These are phyloP conservation scores for Nysson spinosus DNA, from an alignment of 2,888 invertebrate genomes.

Conservation along the genomic window DNA sequence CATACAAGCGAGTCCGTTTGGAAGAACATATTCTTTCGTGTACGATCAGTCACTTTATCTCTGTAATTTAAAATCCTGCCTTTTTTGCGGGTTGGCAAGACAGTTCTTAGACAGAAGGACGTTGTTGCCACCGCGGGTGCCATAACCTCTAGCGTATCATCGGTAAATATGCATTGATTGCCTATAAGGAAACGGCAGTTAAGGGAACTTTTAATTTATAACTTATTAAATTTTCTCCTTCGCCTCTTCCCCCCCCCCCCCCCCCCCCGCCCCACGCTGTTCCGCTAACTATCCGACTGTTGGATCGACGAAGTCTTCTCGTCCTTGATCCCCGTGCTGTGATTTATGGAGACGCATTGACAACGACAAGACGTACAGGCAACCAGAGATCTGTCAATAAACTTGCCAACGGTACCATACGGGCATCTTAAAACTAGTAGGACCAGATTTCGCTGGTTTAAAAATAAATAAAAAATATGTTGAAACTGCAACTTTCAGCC, in stretches of 20 bases:
- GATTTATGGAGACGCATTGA: conserved; percentile 66
- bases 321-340: conserved; percentile 57
- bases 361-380: conserved; percentile 52
- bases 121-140: conserved; percentile 6
- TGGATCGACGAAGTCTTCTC: conserved; percentile 36
- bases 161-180: conserved; percentile 60
- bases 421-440: too few species aligned
- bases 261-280: conserved; percentile 22
- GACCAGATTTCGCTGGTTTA: too few species aligned
- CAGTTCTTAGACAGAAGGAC: background rate
- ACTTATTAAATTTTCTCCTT: conserved; percentile 64
- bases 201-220: conserved; percentile 67
- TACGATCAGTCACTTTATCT: too few species aligned
- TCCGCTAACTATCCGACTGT: conserved; percentile 47
- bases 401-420: conserved; percentile 62
- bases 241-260: conserved; percentile 31
- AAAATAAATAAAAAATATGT: too few species aligned
- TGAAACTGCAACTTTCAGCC: too few species aligned
- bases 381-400: conserved; percentile 61
- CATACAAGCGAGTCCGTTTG: too few species aligned
- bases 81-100: too few species aligned
- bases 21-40: too few species aligned
- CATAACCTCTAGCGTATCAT: conserved; percentile 11
- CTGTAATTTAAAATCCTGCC: too few species aligned
- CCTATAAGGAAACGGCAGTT: conserved; percentile 65